Conservation (phyloP, 2,888 invertebrate species). For the Nemoura dubitans region DNA sequence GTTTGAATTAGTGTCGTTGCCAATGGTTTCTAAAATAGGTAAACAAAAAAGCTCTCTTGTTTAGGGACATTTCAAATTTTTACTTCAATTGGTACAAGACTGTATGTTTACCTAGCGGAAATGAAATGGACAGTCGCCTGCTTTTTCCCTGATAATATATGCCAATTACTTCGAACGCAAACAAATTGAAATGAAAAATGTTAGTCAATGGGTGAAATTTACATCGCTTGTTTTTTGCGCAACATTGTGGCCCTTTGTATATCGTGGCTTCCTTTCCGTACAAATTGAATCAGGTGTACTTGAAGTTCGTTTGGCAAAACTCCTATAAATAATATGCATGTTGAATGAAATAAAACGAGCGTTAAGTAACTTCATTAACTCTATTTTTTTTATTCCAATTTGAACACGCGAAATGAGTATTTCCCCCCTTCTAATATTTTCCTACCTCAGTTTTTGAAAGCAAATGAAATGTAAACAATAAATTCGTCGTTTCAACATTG, state of each 20-base stretch:
- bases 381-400: not conserved
- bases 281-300: not conserved
- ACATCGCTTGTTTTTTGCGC: not conserved
- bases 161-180: not conserved
- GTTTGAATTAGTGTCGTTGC: no score
- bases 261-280: not conserved
- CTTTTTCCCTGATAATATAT: not conserved
- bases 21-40: no score
- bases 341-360: slow-evolving; percentile 3
- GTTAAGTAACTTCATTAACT: not conserved
- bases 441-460: slow-evolving; percentile 4
- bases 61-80: no score
- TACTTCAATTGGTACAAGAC: no score
- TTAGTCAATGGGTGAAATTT: not conserved
- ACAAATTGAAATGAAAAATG: not conserved
- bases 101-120: no score
- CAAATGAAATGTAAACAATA: slow-evolving; percentile 34
- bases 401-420: slow-evolving; percentile 9
- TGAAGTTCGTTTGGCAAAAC: not conserved
- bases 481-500: slow-evolving; percentile 32
- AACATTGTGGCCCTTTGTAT: not conserved
- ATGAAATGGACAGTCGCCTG: not conserved
- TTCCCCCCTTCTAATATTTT: not conserved
- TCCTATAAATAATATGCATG: not conserved
- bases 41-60: no score